phyloP scores from a whole-genome alignment of 2,797 vertebrate genomes.

The Amphiprion clarkii region DNA sequence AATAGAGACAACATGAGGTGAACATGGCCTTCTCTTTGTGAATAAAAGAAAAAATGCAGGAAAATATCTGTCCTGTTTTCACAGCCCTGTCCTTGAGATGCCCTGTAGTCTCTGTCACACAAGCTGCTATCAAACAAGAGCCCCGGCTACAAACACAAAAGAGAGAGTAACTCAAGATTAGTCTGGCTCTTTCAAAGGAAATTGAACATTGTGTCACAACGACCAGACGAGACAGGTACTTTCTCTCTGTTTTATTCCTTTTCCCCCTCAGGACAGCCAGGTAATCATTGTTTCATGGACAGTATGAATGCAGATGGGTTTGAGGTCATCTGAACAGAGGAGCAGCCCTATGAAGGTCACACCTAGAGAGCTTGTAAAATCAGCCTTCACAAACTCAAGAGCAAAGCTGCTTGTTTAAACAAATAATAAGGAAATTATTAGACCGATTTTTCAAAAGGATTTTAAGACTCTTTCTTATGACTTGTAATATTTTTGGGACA shows the following conservation, averaged over 20 bases:
- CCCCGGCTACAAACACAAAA: conserved; percentile 44
- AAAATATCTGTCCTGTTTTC: conserved; percentile 19
- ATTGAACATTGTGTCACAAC: conserved; percentile 69
- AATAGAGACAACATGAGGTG: conserved; percentile 2
- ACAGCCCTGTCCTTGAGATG: conserved; percentile 53
- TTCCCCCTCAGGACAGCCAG: conserved; percentile 62
- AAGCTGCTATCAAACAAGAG: conserved; percentile 51
- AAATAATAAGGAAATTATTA: not conserved
- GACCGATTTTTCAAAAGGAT: too few species aligned
- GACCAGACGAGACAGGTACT: conserved; percentile 47
- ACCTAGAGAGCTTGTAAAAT: conserved; percentile 14
- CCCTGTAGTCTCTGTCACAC: conserved; percentile 32
- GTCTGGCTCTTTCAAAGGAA: conserved; percentile 69
- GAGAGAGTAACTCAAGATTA: conserved; percentile 67
- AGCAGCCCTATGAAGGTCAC: conserved; percentile 14
- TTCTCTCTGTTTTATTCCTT: conserved; percentile 40
- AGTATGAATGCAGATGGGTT: conserved; percentile 66
- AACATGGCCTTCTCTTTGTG: conserved; percentile 15
- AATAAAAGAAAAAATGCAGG: conserved; percentile 7
- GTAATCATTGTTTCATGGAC: conserved; percentile 69
- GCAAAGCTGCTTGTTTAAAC: not conserved
- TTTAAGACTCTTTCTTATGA: not conserved
- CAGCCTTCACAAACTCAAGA: conserved; percentile 17
- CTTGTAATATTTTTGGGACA: too few species aligned
- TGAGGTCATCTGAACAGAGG: conserved; percentile 31